Evolutionary conservation across 2,888 invertebrate species (phyloP).

Genomic region (Crepidodera aurea): DNA sequence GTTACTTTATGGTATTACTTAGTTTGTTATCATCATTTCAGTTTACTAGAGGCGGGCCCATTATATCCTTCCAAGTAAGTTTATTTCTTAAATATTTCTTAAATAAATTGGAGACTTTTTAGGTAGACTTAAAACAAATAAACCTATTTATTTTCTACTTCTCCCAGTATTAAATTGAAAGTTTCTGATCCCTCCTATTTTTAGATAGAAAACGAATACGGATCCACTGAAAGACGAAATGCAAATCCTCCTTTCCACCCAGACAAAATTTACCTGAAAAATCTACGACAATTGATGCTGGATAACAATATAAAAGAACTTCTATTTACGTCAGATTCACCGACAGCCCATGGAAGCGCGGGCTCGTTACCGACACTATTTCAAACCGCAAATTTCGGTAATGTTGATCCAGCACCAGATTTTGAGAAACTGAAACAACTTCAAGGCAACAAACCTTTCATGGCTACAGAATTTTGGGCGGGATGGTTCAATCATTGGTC

Average conservation of each 20-base stretch:
- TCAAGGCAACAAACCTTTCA: slow-evolving; percentile 63
- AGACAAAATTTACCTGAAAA: slow-evolving; percentile 58
- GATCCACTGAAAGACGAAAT: slow-evolving; percentile 60
- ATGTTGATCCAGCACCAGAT: slow-evolving; percentile 57
- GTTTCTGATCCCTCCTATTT: neutral
- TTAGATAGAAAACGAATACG: slow-evolving; percentile 69
- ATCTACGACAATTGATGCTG: slow-evolving; percentile 56
- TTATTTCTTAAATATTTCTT: too few species aligned
- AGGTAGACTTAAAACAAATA: too few species aligned
- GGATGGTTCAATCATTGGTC: slow-evolving; percentile 70
- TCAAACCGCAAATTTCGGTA: slow-evolving; percentile 61
- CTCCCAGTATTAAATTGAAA: too few species aligned
- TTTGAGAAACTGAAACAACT: slow-evolving; percentile 57
- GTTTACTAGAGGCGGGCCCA: slow-evolving; percentile 81
- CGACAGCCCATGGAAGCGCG: slow-evolving; percentile 39
- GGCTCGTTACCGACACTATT: slow-evolving; percentile 47
- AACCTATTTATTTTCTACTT: too few species aligned
- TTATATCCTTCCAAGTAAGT: slow-evolving; percentile 79
- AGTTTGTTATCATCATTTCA: slow-evolving; percentile 64
- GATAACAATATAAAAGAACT: slow-evolving; percentile 60
- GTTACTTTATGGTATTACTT: slow-evolving; percentile 56
- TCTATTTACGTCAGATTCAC: slow-evolving; percentile 65
- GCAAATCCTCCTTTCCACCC: slow-evolving; percentile 35
- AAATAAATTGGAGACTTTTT: too few species aligned
- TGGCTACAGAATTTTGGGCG: slow-evolving; percentile 67